phyloP scores from a whole-genome alignment of 1,140 invertebrate genomes.

The Drosophila nikananu region DNA sequence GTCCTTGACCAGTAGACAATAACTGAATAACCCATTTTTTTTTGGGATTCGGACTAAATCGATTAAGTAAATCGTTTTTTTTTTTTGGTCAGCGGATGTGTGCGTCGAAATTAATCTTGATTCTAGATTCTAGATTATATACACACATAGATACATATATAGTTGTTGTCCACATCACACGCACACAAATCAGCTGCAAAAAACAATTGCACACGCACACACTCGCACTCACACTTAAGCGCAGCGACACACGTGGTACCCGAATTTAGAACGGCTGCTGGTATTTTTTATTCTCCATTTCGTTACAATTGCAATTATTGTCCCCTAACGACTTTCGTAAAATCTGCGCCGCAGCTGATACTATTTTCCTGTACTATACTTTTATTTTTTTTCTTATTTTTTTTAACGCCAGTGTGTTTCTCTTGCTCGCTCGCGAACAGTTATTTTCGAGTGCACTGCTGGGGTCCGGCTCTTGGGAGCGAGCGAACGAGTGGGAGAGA shows the following conservation, averaged over 20 bases:
- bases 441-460: slow-evolving; percentile 70
- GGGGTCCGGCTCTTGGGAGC: slow-evolving; percentile 28
- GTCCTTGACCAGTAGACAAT: slow-evolving; percentile 48
- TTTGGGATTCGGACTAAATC: slow-evolving; percentile 6
- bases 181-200: slow-evolving; percentile 50
- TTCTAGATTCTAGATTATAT: slow-evolving; percentile 15
- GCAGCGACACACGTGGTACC: slow-evolving; percentile 70
- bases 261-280: slow-evolving; percentile 61
- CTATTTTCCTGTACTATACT: slow-evolving; percentile 37
- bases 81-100: slow-evolving; percentile 64
- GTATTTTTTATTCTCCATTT: slow-evolving; percentile 51
- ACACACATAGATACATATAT: neutral
- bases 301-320: slow-evolving; percentile 29
- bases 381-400: slow-evolving; percentile 34
- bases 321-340: slow-evolving; percentile 58
- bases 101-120: slow-evolving; percentile 53
- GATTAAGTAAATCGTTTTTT: slow-evolving; percentile 7
- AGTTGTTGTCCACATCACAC: slow-evolving; percentile 15
- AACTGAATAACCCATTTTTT: slow-evolving; percentile 33
- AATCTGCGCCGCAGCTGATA: slow-evolving; percentile 72
- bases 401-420: slow-evolving; percentile 57
- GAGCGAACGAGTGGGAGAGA: slow-evolving; percentile 23
- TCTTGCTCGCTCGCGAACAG: slow-evolving; percentile 57
- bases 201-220: slow-evolving; percentile 52
- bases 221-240: slow-evolving; percentile 15